Conservation (phyloP, 2,113 vertebrate species). For the Grammomys surdaster region DNA sequence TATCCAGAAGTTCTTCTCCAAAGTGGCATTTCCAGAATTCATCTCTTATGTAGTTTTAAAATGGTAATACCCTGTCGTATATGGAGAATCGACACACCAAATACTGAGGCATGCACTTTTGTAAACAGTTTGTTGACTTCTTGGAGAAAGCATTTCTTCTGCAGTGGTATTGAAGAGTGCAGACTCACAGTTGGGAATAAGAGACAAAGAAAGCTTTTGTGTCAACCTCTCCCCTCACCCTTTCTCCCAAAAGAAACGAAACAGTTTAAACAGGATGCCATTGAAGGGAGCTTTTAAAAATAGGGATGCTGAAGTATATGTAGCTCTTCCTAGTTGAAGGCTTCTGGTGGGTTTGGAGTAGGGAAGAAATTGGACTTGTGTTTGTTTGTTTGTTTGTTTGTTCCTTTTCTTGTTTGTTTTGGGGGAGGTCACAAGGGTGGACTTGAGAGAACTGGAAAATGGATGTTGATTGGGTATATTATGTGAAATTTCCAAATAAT, state of each 20-base stretch:
- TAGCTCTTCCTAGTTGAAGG: not conserved
- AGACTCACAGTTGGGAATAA: not conserved
- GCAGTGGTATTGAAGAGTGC: not conserved
- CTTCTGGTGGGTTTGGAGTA: not conserved
- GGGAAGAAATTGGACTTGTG: not conserved
- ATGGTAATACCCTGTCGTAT: not conserved
- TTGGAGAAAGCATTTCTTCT: not conserved
- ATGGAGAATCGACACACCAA: fast-evolving
- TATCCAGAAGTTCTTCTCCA: not conserved
- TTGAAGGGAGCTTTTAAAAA: not conserved
- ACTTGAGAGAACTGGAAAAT: not conserved
- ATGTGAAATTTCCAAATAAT: not conserved
- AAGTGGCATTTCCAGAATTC: not conserved
- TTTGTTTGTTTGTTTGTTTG: not conserved
- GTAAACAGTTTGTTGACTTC: not conserved
- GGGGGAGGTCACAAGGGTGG: not conserved
- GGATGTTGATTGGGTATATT: not conserved
- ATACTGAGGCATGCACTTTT: fast-evolving
- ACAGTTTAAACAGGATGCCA: not conserved
- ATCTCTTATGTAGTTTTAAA: not conserved
- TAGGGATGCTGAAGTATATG: not conserved
- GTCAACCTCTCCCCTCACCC: not conserved
- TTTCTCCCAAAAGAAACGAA: not conserved
- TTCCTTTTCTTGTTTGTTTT: not conserved
- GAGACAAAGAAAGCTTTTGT: not conserved